These are phyloP conservation scores for Rhineura floridana DNA, from an alignment of 2,113 vertebrate species.

Conservation along the genomic window DNA sequence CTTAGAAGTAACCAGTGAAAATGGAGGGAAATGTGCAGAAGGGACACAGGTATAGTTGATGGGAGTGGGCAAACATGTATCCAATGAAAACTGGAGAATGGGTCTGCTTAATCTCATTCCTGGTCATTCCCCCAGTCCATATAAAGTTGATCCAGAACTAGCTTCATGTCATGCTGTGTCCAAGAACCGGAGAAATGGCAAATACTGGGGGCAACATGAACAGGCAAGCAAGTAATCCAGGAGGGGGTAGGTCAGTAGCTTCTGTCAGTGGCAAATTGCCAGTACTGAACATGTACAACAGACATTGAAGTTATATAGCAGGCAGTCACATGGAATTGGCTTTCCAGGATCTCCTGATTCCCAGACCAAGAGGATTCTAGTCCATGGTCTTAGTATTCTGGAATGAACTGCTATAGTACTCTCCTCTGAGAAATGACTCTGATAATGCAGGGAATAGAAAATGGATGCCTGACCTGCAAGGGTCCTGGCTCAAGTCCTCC, in stretches of 20 bases:
- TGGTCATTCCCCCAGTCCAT: not conserved
- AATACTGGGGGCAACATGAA: not conserved
- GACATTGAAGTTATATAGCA: not conserved
- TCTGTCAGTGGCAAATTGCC: not conserved
- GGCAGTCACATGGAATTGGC: too few relatives aligned
- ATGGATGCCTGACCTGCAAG: not conserved
- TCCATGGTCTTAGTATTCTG: not conserved
- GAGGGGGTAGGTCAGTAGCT: not conserved
- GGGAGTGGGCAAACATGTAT: not conserved
- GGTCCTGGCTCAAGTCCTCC: not conserved
- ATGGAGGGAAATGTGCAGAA: conserved; percentile 80
- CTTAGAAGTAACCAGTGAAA: conserved; percentile 83
- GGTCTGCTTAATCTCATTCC: not conserved
- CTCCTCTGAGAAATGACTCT: not conserved
- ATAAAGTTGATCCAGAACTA: not conserved
- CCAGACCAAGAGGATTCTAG: not conserved
- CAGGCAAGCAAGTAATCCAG: not conserved
- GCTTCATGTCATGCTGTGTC: not conserved
- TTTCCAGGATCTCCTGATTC: too few relatives aligned
- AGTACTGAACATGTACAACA: not conserved
- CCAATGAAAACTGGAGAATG: accelerated
- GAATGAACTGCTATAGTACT: not conserved
- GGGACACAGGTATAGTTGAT: conserved; percentile 74
- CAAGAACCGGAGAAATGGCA: not conserved
- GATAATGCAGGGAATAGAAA: not conserved